Evolutionary conservation across 2,113 vertebrate genomes (phyloP), one percentile per base, ranked within the genome.

Genomic region (Upupa epops): DNA sequence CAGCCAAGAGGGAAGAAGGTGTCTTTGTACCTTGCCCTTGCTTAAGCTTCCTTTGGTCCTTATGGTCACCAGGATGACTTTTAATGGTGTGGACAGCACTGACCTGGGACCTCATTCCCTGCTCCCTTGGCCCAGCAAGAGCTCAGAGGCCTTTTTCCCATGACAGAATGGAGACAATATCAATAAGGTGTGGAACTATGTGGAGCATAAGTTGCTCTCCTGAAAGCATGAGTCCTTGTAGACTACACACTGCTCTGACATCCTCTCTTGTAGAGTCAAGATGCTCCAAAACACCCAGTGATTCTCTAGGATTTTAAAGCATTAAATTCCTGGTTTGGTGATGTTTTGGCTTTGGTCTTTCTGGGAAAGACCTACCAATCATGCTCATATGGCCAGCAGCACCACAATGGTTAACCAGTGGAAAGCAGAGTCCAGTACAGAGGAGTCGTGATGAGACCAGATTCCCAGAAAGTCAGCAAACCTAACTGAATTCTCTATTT

Each of bases 401-500:
- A 78, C 22, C 0, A 5, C 21, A 49, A 88, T 51, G 66, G 91
- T 82, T 91, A 94, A 92, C 31, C 21, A 28, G 37, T 0, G 25
- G 74, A 54, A 82, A 93, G 66, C 2, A 2, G 76, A 82, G 59
- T 51, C 0, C 0, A 49, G 58, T 63, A 73, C 60, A 72, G 77
- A 80, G 4, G 31, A 79, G 34, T 59, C 56, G 36, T 68, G 65
- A n/a, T 74, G 81, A 55, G 83, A 81, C 45, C 80, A 88, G 63
- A 56, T 86, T 95, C 68, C 66, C 77, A 86, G 46, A 65, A 88
- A 88, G 73, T 75, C 74, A 78, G 61, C 36, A 80, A 83, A 75
- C 49, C 45, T 37, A 46, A 54, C 70, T 31, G 64, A 89, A 48
- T 22, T 82, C 65, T 81, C 58, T 93, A 81, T 76, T 94, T 94